Percentiles rank a stretch among this genome's conserved stretches.
phyloP scores from a whole-genome alignment of 1,140 invertebrate species.

The Pygmarrhopalites habei region DNA sequence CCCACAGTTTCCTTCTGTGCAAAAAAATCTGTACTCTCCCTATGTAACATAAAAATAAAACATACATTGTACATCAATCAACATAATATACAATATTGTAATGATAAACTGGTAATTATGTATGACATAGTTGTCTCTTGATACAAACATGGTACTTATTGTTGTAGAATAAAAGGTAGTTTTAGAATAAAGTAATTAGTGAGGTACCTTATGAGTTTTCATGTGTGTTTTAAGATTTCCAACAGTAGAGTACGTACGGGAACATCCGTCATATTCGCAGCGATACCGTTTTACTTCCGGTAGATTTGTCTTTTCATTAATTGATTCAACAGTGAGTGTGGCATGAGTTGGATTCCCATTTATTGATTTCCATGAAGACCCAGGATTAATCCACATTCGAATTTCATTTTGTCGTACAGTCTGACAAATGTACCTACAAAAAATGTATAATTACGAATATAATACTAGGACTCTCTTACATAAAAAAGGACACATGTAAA shows the following conservation, averaged over 20 bases:
- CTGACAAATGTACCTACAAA: slow-evolving; percentile 57
- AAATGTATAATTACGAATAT: too few species aligned
- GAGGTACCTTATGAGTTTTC: slow-evolving; percentile 90
- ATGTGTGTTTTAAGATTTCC: slow-evolving; percentile 91
- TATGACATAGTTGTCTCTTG: background rate
- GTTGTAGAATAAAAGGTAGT: too few species aligned
- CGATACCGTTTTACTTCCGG: slow-evolving; percentile 48
- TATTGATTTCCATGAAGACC: slow-evolving; percentile 49
- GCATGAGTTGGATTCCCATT: slow-evolving; percentile 54
- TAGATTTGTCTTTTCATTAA: slow-evolving; percentile 56
- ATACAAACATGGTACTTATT: too few species aligned
- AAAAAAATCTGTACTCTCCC: slow-evolving; percentile 93
- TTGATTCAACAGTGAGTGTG: slow-evolving; percentile 58
- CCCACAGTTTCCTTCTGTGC: slow-evolving; percentile 74
- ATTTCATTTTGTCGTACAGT: slow-evolving; percentile 61
- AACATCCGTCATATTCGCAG: slow-evolving; percentile 84
- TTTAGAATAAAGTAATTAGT: too few species aligned
- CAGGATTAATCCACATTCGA: slow-evolving; percentile 59
- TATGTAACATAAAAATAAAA: slow-evolving; percentile 43
- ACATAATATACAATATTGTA: too few species aligned
- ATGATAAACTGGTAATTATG: too few species aligned
- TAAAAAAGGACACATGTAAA: slow-evolving; percentile 1
- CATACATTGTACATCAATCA: too few species aligned
- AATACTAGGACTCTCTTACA: too few species aligned
- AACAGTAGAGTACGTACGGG: slow-evolving; percentile 83